A percentile compares a stretch with the other conserved stretches of the same genome.
Conservation (phyloP, 2,797 vertebrate species). For the Sebastes aleutianus region DNA sequence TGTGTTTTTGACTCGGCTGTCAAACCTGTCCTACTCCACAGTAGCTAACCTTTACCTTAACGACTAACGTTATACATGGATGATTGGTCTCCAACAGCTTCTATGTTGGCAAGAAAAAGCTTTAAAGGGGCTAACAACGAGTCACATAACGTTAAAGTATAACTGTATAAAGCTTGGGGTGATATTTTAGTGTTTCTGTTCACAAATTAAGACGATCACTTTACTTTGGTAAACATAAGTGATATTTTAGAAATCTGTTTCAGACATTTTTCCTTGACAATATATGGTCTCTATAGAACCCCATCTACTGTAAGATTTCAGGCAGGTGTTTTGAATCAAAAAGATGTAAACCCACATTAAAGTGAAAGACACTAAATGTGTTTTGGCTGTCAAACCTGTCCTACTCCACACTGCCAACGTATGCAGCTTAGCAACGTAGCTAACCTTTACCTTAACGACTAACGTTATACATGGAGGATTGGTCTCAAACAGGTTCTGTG, state of each 20-base stretch:
- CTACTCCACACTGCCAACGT: conserved; percentile 24
- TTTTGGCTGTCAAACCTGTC: conserved; percentile 15
- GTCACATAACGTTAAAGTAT: too few relatives aligned
- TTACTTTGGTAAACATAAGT: background rate
- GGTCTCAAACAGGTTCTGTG: background rate
- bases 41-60: conserved; percentile 20
- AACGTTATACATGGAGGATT: background rate
- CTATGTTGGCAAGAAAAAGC: background rate
- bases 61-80: conserved; percentile 1
- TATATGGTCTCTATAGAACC: background rate
- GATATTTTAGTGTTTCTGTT: too few relatives aligned
- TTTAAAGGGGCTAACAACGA: accelerated
- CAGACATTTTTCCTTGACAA: too few relatives aligned
- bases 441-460: conserved; percentile 12
- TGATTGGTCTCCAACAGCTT: background rate
- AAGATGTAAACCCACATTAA: background rate
- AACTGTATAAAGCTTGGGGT: background rate
- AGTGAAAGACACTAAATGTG: background rate
- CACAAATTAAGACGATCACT: too few relatives aligned
- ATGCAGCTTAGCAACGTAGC: conserved; percentile 21
- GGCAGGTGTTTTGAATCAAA: background rate
- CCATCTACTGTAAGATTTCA: background rate
- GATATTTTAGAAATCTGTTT: background rate
- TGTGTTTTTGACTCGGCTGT: background rate
- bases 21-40: background rate